Evolutionary conservation across 2,113 vertebrate genomes (phyloP), one percentile per base, ranked within the genome.

Genomic region (Rhea pennata): DNA sequence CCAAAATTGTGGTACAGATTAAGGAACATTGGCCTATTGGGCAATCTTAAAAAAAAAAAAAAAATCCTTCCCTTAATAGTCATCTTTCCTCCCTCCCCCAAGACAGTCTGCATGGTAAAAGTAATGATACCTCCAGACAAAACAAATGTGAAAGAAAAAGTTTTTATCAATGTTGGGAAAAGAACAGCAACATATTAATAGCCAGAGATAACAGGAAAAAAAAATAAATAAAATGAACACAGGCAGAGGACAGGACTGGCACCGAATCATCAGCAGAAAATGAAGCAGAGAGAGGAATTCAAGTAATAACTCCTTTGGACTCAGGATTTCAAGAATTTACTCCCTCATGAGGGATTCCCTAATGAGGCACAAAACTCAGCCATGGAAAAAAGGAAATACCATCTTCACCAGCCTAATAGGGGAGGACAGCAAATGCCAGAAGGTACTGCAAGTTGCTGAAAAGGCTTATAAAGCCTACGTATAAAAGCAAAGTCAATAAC

Each of bases 21-120:
- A 62, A 88, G 23, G 54, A 72, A 48, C 1, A 3, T n/a, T 14
- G 2, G 58, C 6, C 64, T 67, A 66, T 83, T 27, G 24, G 39
- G 9, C 1, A 36, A 36, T 36, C 36, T 36, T 6, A 36, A 36
- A 36, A 36, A 36, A 36, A 11, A 3, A 8, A 31, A 33, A 15
- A 6, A 10, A 62, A 15, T n/a, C 15, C 6, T 44, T 62, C 24
- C 53, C n/a, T 56, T 7, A 77, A n/a, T 14, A 66, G 46, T 53
- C 10, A 21, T 78, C 33, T 22, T 44, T 46, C 5, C 0, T 4
- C 2, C 2, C 36, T 36, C 3, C 6, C 26, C 36, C n/a, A 19
- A 39, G 62, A 64, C 15, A 2, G 1, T 54, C 17, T 48, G 20
- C 17, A 9, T 65, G 8, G 19, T 40, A 83, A 86, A 83, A 9